Percentiles rank a stretch among this genome's conserved stretches.
Evolutionary conservation across 2,888 invertebrate species (phyloP).

Genomic region (Habroteleia sp.): DNA sequence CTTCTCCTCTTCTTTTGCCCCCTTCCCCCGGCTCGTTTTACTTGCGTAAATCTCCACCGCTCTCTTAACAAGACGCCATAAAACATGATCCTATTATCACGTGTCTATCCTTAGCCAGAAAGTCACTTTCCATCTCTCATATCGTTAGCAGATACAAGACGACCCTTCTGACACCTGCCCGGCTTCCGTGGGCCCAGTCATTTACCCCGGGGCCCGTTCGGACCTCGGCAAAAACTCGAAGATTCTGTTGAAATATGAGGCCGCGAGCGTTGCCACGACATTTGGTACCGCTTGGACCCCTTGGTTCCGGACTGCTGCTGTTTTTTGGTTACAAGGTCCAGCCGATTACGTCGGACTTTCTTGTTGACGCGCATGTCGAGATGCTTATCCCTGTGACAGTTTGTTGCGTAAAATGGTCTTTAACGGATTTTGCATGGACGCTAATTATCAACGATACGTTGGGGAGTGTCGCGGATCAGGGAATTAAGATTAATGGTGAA

Average conservation of each 20-base stretch:
- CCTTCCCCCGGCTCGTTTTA: conserved; percentile 23
- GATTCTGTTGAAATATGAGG: conserved; percentile 61
- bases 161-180: conserved; percentile 52
- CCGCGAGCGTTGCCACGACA: conserved; percentile 17
- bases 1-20: conserved; percentile 14
- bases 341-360: conserved; percentile 49
- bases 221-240: conserved; percentile 37
- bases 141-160: conserved; percentile 49
- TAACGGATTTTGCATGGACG: conserved; percentile 56
- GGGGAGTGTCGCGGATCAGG: conserved; percentile 33
- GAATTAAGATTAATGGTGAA: conserved; percentile 56
- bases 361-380: conserved; percentile 56
- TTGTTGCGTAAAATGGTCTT: conserved; percentile 53
- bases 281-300: conserved; percentile 21
- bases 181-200: conserved; percentile 54
- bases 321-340: conserved; percentile 31
- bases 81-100: conserved; percentile 80
- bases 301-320: conserved; percentile 17
- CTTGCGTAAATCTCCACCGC: conserved; percentile 74
- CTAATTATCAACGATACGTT: conserved; percentile 54
- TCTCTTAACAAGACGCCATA: conserved; percentile 80
- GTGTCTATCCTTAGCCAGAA: conserved; percentile 70
- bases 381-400: conserved; percentile 57
- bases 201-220: conserved; percentile 31
- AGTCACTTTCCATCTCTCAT: conserved; percentile 63